Evolutionary conservation across 1,140 invertebrate genomes (phyloP).

Genomic region (Bombus waltoni): DNA sequence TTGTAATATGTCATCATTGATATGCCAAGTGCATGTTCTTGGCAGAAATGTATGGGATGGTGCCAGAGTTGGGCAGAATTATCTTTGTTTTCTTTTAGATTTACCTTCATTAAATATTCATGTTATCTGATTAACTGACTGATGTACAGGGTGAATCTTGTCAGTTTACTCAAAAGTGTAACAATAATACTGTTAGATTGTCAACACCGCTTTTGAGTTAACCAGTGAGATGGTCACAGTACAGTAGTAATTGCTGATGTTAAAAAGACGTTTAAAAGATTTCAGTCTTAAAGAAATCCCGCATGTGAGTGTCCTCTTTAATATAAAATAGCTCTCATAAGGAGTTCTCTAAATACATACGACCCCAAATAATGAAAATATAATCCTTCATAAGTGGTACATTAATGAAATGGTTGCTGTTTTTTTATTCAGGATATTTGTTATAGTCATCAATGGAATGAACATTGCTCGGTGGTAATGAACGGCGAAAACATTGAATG

Average conservation of each 20-base stretch:
- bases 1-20: background rate
- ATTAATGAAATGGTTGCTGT: background rate
- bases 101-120: background rate
- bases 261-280: no score
- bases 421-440: background rate
- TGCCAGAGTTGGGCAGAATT: constrained; percentile 36
- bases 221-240: background rate
- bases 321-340: background rate
- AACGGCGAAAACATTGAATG: background rate
- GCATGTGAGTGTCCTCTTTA: background rate
- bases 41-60: background rate
- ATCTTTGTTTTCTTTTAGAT: background rate
- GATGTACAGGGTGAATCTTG: background rate
- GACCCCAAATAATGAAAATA: background rate
- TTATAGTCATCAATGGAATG: background rate
- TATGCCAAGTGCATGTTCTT: constrained; percentile 13
- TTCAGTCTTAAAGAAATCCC: no score
- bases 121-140: background rate
- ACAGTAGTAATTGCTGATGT: background rate
- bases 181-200: background rate
- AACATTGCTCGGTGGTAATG: constrained; percentile 3
- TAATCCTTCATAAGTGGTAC: background rate
- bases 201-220: background rate
- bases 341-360: background rate
- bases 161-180: background rate